These are phyloP conservation scores for Acropternis orthonyx DNA, from an alignment of 2,797 vertebrate species.

Conservation along the genomic window DNA sequence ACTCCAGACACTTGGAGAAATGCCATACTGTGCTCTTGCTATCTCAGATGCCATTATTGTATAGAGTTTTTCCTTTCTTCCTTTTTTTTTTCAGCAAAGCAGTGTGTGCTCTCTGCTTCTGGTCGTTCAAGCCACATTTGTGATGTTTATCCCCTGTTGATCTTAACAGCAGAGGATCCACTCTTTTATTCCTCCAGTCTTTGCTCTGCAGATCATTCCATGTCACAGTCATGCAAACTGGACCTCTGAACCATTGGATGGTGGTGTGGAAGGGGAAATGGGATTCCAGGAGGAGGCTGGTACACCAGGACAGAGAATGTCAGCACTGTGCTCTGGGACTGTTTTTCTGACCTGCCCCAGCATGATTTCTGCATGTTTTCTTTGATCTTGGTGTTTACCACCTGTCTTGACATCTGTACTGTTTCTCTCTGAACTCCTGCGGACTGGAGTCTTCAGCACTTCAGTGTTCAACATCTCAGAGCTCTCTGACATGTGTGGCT, in stretches of 20 bases:
- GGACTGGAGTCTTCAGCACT: not conserved
- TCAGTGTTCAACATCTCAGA: not conserved
- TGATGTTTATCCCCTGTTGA: not conserved
- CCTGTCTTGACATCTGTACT: not conserved
- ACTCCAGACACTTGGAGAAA: not conserved
- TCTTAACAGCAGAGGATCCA: not conserved
- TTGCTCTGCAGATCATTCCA: not conserved
- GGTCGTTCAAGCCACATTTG: not conserved
- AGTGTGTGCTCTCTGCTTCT: not conserved
- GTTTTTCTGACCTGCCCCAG: not conserved
- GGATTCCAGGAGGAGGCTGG: too few species aligned
- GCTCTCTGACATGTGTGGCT: not conserved
- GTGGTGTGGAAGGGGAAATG: accelerated
- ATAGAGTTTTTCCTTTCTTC: not conserved
- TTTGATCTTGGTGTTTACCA: accelerated
- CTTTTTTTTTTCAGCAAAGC: not conserved
- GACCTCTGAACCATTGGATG: not conserved
- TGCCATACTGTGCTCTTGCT: not conserved
- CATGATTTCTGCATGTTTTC: accelerated
- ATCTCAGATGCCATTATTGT: accelerated
- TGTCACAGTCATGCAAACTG: accelerated
- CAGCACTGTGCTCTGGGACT: not conserved
- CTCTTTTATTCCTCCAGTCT: not conserved
- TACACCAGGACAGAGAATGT: accelerated
- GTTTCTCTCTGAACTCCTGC: not conserved